Conservation (phyloP, 1,140 invertebrate species). For the Eupeodes corollae region DNA sequence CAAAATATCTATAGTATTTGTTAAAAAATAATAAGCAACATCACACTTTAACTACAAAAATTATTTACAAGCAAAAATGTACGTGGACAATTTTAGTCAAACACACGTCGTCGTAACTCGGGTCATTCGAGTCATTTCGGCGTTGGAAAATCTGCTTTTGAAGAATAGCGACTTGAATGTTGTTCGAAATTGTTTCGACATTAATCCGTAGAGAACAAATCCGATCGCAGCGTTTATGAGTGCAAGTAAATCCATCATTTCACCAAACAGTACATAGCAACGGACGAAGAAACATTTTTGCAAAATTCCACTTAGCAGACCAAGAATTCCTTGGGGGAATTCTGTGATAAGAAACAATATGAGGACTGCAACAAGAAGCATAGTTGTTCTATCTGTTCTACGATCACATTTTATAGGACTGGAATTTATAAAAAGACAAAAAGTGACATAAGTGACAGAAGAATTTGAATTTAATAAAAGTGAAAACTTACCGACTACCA, state of each 20-base stretch:
- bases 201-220: slow-evolving; percentile 88
- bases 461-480: too few relatives aligned
- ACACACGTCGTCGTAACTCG: slow-evolving; percentile 42
- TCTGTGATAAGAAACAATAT: slow-evolving; percentile 78
- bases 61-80: too few relatives aligned
- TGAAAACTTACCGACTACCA: neutral
- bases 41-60: too few relatives aligned
- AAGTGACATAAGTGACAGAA: neutral
- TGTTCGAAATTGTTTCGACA: slow-evolving; percentile 83
- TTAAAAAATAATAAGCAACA: too few relatives aligned
- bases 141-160: slow-evolving; percentile 39
- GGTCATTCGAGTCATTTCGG: slow-evolving; percentile 39
- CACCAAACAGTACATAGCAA: slow-evolving; percentile 70
- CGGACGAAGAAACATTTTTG: slow-evolving; percentile 60
- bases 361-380: slow-evolving; percentile 79
- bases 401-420: slow-evolving; percentile 52
- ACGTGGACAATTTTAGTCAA: slow-evolving; percentile 23
- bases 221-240: slow-evolving; percentile 86
- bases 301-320: slow-evolving; percentile 57
- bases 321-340: slow-evolving; percentile 70
- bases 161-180: slow-evolving; percentile 70
- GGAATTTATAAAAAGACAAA: neutral
- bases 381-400: slow-evolving; percentile 72
- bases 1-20: too few relatives aligned
- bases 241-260: slow-evolving; percentile 84